These are phyloP conservation scores for Margaritifera margaritifera DNA, from an alignment of 2,888 invertebrate genomes.

Conservation along the genomic window DNA sequence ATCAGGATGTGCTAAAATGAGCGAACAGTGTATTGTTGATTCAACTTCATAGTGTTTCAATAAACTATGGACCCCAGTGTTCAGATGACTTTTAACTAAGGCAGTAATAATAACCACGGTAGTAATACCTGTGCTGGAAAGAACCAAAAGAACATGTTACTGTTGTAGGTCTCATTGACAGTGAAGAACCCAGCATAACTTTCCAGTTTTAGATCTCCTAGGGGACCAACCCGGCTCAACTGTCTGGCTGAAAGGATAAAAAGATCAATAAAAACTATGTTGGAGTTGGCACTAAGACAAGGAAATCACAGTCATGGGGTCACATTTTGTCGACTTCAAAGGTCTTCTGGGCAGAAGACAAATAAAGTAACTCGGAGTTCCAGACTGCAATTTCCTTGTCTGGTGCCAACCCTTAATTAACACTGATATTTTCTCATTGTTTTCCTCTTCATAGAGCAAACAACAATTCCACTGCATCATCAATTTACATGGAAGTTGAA, in stretches of 20 bases:
- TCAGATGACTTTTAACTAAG: no score
- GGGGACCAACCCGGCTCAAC: conserved; percentile 61
- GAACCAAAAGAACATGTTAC: conserved; percentile 94
- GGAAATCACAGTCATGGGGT: background rate
- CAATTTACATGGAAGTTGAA: no score
- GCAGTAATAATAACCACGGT: no score
- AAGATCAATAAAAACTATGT: background rate
- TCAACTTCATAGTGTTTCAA: no score
- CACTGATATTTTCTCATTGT: no score
- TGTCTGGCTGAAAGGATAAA: conserved; percentile 74
- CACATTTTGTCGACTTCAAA: no score
- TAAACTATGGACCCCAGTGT: no score
- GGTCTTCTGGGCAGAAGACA: no score
- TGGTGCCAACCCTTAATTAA: background rate
- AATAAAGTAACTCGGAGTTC: background rate
- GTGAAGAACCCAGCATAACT: conserved; percentile 88
- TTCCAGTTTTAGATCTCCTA: conserved; percentile 74
- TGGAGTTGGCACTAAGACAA: background rate
- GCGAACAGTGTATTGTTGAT: no score
- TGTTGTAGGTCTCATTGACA: conserved; percentile 83
- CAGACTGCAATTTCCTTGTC: background rate
- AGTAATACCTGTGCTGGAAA: conserved; percentile 81
- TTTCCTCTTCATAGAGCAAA: no score
- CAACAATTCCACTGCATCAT: no score
- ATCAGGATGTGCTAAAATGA: no score